A percentile compares a stretch with the other conserved stretches of the same genome.
These are phyloP conservation scores for Brachionus sp. DNA, from an alignment of 1,140 invertebrate species.

Conservation along the genomic window DNA sequence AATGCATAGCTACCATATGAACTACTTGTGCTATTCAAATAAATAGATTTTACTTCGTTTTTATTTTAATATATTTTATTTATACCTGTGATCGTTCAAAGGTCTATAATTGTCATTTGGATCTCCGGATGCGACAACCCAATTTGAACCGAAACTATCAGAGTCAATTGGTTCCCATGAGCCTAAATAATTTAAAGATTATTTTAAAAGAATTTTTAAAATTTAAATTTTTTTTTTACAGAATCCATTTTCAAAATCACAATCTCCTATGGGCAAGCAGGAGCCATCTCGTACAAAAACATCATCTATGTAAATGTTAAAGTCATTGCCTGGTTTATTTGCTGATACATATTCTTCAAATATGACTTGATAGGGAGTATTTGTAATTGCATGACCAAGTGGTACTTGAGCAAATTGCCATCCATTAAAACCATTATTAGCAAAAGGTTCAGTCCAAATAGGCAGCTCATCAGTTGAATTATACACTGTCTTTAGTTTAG, in stretches of 20 bases:
- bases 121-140: neutral
- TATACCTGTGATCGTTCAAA: neutral
- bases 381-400: neutral
- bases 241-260: conserved; percentile 51
- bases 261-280: conserved; percentile 47
- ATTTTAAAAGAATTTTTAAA: no score
- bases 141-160: neutral
- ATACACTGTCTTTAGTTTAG: neutral
- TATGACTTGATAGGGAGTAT: conserved; percentile 21
- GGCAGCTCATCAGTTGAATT: neutral
- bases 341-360: conserved; percentile 29
- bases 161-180: conserved; percentile 25
- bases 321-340: neutral
- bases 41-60: neutral
- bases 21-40: neutral
- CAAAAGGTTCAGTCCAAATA: conserved; percentile 12
- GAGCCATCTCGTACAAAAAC: conserved; percentile 23
- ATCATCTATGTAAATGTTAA: conserved; percentile 26
- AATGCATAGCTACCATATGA: conserved; percentile 20
- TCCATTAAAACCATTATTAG: neutral
- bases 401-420: conserved; percentile 36
- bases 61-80: neutral
- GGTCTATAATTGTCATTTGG: neutral
- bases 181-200: neutral
- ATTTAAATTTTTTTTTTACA: neutral